Base-by-base conservation (phyloP, 2,888 invertebrate genomes). In the Spicauda simplicius region DNA sequence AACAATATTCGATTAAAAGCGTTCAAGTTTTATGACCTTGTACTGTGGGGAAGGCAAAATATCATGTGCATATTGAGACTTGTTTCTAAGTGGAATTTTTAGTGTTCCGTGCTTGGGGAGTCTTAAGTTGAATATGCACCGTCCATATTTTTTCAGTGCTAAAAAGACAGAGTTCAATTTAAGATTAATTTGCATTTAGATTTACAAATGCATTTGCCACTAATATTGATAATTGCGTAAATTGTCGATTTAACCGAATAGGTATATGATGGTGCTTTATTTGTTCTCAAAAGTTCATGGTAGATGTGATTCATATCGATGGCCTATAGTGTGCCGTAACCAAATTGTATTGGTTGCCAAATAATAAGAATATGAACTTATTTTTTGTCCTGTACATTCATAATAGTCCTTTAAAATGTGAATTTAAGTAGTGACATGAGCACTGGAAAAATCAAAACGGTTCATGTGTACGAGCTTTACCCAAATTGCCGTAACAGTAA, bases 401-500 rank as follows among this genome's bases (percentile, higher is more conserved):
- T n/a, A n/a, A n/a, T n/a, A n/a, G n/a, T n/a, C n/a, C n/a, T n/a
- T n/a, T n/a, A n/a, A n/a, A n/a, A n/a, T n/a, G n/a, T n/a, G n/a
- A n/a, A n/a, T n/a, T n/a, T n/a, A n/a, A 25, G 25, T 14, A 41
- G 41, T 41, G 41, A 12, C 10, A 14, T 1, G 41, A 41, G 5
- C 3, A 14, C 12, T 48, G 16, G n/a, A n/a, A 48, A 48, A 48
- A 48, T 48, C 16, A 48, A 48, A 48, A 19, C 16, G 64, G 52
- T 52, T 20, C 16, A 64, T 64, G 57, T 64, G 52, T 52, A 64
- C 14, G 53, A 18, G 25, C 64, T 65, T 65, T 87, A 88, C 84
- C 87, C 88, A 88, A 90, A 89, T 89, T 88, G 86, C 86, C 86
- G 88, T 83, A 86, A 87, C 88, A 82, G 82, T 85, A 82, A 83